phyloP scores from a whole-genome alignment of 2,797 vertebrate genomes.

The Hippocampus kuda region DNA sequence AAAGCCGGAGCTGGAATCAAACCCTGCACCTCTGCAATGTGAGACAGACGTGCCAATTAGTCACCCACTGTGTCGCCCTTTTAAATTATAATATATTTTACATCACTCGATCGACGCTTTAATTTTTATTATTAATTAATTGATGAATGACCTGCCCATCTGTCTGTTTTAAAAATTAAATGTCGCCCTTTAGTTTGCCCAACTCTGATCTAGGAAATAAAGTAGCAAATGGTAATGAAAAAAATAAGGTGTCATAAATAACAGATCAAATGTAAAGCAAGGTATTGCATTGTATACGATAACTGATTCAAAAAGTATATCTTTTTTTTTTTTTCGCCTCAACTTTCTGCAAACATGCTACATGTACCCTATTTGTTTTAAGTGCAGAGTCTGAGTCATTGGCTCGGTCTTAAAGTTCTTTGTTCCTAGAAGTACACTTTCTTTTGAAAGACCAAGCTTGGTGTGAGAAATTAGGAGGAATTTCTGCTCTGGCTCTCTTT shows the following conservation, averaged over 20 bases:
- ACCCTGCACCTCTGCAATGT: too few relatives aligned
- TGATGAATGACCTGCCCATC: too few relatives aligned
- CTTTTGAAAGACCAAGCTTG: conserved; percentile 49
- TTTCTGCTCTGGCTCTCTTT: conserved; percentile 34
- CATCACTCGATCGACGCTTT: too few relatives aligned
- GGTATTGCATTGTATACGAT: too few relatives aligned
- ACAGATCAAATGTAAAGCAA: background rate
- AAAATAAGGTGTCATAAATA: background rate
- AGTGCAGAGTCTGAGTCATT: background rate
- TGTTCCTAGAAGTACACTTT: conserved; percentile 36
- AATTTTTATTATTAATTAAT: too few relatives aligned
- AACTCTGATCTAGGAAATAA: background rate
- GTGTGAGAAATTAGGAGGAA: conserved; percentile 55
- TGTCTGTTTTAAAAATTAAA: background rate
- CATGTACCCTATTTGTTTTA: background rate
- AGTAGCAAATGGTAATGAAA: background rate
- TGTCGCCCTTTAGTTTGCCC: background rate
- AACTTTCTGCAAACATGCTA: background rate
- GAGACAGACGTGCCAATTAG: too few relatives aligned
- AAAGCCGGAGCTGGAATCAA: too few relatives aligned
- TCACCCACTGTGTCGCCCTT: too few relatives aligned
- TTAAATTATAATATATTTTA: too few relatives aligned
- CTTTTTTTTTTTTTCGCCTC: background rate
- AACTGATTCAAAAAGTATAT: background rate
- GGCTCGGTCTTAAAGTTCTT: conserved; percentile 11